Base-by-base conservation (phyloP, 2,888 invertebrate species). In the Rosalia funebris region DNA sequence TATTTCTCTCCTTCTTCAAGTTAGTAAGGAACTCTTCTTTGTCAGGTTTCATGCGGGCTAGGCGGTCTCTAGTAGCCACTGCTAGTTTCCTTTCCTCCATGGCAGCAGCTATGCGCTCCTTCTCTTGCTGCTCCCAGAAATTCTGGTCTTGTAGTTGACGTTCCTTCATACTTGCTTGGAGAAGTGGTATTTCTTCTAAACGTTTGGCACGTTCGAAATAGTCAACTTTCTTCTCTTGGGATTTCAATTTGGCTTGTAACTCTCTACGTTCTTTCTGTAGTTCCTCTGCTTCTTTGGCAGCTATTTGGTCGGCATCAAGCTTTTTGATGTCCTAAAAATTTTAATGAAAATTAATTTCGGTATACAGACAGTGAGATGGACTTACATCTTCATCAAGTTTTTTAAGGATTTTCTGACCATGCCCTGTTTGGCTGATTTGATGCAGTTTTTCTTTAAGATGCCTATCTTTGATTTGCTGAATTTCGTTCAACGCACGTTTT, bases 191-290 rank as follows among this genome's bases (percentile, higher is more conserved):
- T 83, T 99, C 98, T 77, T 98, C 98, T 63, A 95, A 79, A 10
- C 98, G 91, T 77, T 97, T 96, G 3, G 98, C 98, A 50, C 99
- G 87, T 78, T 98, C 97, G 73, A 94, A 89, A 81, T 98, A 96
- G 81, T 99, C 98, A 53, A 95, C 91, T 84, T 97, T 98, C 84
- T 98, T 98, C 81, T 98, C 98, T 78, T 98, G 97, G 0, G 94
- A 92, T 77, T 96, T 96, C 48, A 98, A 87, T 71, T 95, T 91
- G 12, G 94, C 92, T 75, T 94, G 92, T 73, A 96, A 85, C 78
- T 98, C 98, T 45, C 93, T 90, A 17, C 96, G 90, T 79, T 98
- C 98, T 74, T 96, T 96, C 83, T 96, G 93, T 69, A 96, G 77
- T 76, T 96, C 96, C 73, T 95, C 96, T 0, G 93, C 93, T 79